These are phyloP conservation scores for Latrodectus hesperus DNA, from an alignment of 2,888 invertebrate genomes.

Conservation along the genomic window DNA sequence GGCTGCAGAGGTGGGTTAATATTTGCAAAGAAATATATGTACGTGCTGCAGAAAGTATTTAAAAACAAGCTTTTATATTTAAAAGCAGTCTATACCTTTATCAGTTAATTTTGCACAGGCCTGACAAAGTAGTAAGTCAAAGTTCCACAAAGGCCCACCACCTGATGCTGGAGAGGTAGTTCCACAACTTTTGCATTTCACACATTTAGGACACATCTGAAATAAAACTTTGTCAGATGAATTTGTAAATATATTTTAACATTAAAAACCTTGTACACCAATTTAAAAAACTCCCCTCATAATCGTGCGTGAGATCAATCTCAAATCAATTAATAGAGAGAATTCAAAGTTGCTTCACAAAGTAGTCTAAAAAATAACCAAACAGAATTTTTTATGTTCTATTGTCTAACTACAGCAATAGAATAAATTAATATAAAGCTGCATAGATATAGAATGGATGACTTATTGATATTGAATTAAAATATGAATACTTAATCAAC, in stretches of 20 bases:
- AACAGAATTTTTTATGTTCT: no score
- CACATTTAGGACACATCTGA: conserved; percentile 80
- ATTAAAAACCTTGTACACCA: background rate
- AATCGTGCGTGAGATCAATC: no score
- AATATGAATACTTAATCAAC: no score
- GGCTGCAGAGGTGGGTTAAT: conserved; percentile 27
- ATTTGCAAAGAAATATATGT: conserved; percentile 57
- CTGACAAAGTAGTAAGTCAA: conserved; percentile 86
- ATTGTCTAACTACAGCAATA: no score
- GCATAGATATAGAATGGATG: no score
- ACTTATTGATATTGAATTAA: no score
- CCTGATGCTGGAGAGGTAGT: conserved; percentile 77
- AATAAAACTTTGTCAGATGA: conserved; percentile 24
- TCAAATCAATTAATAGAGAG: no score
- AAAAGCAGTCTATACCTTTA: conserved; percentile 79
- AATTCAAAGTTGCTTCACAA: no score
- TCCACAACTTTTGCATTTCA: conserved; percentile 92
- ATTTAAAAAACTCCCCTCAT: background rate
- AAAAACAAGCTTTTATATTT: conserved; percentile 62
- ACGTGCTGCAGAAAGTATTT: conserved; percentile 52
- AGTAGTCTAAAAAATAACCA: no score
- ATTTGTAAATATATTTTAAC: background rate
- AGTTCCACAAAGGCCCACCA: conserved; percentile 74
- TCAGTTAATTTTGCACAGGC: conserved; percentile 89
- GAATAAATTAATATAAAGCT: no score